Percentiles rank a stretch among this genome's conserved stretches.
phyloP scores from a whole-genome alignment of 2,113 vertebrate species.

The Neotragus moschatus region DNA sequence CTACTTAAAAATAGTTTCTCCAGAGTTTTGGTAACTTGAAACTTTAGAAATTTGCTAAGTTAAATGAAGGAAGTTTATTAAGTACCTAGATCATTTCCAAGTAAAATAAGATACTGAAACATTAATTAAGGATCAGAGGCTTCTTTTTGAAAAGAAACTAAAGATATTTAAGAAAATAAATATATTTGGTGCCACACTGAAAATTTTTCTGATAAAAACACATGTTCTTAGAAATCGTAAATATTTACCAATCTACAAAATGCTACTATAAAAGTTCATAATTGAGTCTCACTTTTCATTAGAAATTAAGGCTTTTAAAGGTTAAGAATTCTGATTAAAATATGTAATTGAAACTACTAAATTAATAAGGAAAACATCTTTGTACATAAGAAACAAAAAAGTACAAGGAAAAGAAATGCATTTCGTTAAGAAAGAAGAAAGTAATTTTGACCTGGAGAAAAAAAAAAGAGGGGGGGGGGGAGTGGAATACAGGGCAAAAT shows the following conservation, averaged over 20 bases:
- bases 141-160: neutral
- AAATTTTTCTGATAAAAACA: neutral
- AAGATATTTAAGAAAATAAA: neutral
- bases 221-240: neutral
- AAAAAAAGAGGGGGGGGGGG: fast-evolving
- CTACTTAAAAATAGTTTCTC: neutral
- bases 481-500: neutral
- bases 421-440: neutral
- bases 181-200: neutral
- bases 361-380: neutral
- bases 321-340: neutral
- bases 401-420: neutral
- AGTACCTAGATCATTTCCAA: neutral
- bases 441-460: neutral
- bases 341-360: neutral
- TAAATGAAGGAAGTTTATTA: neutral
- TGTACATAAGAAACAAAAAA: neutral
- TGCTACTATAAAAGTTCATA: neutral
- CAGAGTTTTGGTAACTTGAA: neutral
- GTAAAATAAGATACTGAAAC: neutral
- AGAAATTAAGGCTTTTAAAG: neutral
- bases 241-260: neutral
- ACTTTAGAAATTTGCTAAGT: neutral
- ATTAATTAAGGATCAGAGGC: neutral
- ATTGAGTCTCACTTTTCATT: neutral